A percentile compares a stretch with the other conserved stretches of the same genome.
phyloP scores from a whole-genome alignment of 2,113 vertebrate species.

The Oreotrochilus melanogaster region DNA sequence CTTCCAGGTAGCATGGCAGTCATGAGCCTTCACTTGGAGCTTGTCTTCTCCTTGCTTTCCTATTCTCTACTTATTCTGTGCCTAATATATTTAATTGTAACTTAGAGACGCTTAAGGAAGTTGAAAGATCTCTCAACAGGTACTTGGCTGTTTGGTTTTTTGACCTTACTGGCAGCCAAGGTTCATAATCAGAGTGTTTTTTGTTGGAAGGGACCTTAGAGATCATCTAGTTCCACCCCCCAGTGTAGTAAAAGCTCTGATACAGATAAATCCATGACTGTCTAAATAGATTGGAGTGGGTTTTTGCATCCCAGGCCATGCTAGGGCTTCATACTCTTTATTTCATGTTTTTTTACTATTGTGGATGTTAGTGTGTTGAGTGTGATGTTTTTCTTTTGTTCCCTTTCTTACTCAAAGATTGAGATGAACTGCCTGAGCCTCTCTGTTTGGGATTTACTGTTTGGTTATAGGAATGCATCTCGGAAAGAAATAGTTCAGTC shows the following conservation, averaged over 20 bases:
- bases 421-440: not conserved
- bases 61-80: not conserved
- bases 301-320: not conserved
- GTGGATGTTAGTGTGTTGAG: not conserved
- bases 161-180: not conserved
- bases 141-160: not conserved
- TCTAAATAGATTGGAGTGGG: not conserved
- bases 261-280: not conserved
- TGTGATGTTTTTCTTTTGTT: not conserved
- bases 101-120: not conserved
- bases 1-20: not conserved
- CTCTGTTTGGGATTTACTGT: not conserved
- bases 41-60: not conserved
- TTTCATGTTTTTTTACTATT: not conserved
- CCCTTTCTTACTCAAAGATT: not conserved
- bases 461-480: not conserved
- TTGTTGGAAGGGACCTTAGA: too few relatives aligned
- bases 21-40: not conserved
- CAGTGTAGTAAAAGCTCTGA: not conserved
- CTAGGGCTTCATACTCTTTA: not conserved
- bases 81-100: not conserved
- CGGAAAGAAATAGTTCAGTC: conserved; percentile 20
- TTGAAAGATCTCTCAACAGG: not conserved
- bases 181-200: not conserved
- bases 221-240: too few relatives aligned